These are phyloP conservation scores for Escarpia spicata DNA, from an alignment of 2,888 invertebrate genomes.

Conservation along the genomic window DNA sequence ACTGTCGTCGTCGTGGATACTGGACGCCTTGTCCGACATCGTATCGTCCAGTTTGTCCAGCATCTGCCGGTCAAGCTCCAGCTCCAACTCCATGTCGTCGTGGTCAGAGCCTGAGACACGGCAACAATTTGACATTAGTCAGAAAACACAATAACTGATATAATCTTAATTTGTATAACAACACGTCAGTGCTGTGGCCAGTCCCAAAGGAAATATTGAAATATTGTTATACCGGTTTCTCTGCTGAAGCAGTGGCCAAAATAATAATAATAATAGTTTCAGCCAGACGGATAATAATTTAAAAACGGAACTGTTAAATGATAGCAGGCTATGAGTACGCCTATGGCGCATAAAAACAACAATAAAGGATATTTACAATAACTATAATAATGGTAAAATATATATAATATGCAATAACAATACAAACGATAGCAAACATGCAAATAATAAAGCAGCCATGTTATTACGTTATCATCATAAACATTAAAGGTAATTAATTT, in stretches of 20 bases:
- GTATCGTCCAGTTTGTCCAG: constrained; percentile 42
- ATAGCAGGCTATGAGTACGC: neutral
- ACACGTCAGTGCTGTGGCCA: no score
- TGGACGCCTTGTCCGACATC: constrained; percentile 56
- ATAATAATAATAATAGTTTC: no score
- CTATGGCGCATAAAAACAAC: neutral
- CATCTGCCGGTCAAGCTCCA: constrained; percentile 48
- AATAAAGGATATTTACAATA: neutral
- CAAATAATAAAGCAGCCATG: neutral
- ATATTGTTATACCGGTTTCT: no score
- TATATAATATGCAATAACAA: neutral
- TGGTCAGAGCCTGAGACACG: constrained; percentile 55
- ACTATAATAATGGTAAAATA: neutral
- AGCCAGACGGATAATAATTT: no score
- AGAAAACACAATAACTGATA: no score
- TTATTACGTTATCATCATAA: neutral
- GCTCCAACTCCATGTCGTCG: constrained; percentile 50
- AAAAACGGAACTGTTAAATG: neutral
- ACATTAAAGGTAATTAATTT: neutral
- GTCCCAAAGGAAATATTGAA: no score
- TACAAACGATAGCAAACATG: neutral
- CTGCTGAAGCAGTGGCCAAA: no score
- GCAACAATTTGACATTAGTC: neutral
- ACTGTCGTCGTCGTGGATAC: constrained; percentile 51
- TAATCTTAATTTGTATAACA: no score